Percentiles rank a stretch among this genome's conserved stretches.
Conservation (phyloP, 2,797 vertebrate genomes). For the Nannoperca obscura region DNA sequence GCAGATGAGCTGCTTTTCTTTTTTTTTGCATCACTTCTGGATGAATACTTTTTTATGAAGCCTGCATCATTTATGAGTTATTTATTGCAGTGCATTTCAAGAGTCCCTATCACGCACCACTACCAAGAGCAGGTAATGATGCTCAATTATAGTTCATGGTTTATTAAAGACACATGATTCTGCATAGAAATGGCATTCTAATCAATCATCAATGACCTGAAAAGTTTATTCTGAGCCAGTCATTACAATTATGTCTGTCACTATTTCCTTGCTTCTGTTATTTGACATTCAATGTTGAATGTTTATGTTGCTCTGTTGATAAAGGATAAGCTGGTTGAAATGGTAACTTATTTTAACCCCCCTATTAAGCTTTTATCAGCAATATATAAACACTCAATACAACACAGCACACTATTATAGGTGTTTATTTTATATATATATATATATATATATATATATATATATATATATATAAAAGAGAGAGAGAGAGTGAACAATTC, state of each 20-base stretch:
- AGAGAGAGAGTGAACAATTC: neutral
- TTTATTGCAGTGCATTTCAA: constrained; percentile 28
- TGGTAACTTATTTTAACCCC: neutral
- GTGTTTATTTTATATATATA: no score
- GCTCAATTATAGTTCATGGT: constrained; percentile 33
- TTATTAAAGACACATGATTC: constrained; percentile 25
- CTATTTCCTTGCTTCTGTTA: neutral
- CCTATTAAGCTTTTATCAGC: no score
- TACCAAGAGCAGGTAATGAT: constrained; percentile 20
- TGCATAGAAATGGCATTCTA: neutral
- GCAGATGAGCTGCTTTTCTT: neutral
- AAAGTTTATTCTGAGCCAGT: neutral
- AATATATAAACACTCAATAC: no score
- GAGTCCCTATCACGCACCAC: constrained; percentile 2
- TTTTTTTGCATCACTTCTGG: neutral
- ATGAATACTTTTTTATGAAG: constrained; percentile 7
- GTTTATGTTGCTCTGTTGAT: neutral
- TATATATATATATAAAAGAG: no score
- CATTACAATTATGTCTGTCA: no score
- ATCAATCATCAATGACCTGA: neutral
- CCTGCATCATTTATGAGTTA: constrained; percentile 51
- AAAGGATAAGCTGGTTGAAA: neutral
- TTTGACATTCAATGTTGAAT: neutral
- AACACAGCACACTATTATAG: no score
- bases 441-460: no score